Conservation (phyloP, 2,113 vertebrate genomes). For the Eclectus roratus region DNA sequence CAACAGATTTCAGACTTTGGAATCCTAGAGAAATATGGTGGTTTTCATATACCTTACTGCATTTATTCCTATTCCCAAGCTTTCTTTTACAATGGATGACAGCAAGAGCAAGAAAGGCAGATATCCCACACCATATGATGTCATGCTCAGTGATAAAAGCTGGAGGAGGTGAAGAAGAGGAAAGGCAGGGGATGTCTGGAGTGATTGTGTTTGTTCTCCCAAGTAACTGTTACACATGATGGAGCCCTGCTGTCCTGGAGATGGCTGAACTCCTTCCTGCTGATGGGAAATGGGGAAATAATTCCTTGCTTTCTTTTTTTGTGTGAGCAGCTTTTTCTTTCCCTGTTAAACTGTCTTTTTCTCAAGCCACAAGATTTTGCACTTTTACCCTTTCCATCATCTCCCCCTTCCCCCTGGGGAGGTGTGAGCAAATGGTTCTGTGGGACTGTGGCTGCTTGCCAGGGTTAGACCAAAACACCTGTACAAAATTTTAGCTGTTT, state of each 20-base stretch:
- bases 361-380: background rate
- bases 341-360: background rate
- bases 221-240: background rate
- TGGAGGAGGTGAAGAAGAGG: background rate
- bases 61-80: background rate
- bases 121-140: too few relatives aligned
- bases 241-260: background rate
- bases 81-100: background rate
- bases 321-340: background rate
- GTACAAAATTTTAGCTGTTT: background rate
- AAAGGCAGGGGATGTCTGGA: fast-evolving
- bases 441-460: background rate
- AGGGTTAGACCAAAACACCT: background rate
- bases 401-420: background rate
- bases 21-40: background rate
- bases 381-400: background rate
- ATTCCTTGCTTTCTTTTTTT: background rate
- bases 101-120: background rate
- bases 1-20: background rate
- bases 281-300: background rate
- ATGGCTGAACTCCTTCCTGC: background rate
- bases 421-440: fast-evolving
- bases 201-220: background rate
- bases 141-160: background rate
- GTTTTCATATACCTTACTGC: background rate